These are phyloP conservation scores for Babylonia areolata DNA, from an alignment of 1,140 invertebrate genomes.

Conservation along the genomic window DNA sequence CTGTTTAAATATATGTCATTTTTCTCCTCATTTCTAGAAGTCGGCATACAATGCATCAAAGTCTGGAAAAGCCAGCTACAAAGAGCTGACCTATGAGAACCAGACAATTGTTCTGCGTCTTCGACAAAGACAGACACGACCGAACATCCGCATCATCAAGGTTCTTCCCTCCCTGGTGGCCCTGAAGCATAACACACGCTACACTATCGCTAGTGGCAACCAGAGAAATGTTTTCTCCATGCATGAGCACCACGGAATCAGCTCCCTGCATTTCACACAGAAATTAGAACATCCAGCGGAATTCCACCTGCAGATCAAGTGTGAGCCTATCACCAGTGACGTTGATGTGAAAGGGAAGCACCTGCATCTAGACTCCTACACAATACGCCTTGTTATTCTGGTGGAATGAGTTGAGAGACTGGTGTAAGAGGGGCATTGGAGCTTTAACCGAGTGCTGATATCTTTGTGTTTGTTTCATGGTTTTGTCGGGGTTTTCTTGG, in stretches of 20 bases:
- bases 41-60: neutral
- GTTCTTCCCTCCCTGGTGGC: constrained; percentile 62
- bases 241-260: constrained; percentile 80
- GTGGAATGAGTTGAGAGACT: constrained; percentile 54
- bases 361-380: constrained; percentile 58
- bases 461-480: neutral
- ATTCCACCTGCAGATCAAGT: constrained; percentile 62
- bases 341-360: constrained; percentile 51
- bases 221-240: constrained; percentile 82
- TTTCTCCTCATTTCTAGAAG: neutral
- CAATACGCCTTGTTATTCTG: constrained; percentile 59
- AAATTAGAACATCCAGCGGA: constrained; percentile 51
- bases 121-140: constrained; percentile 57
- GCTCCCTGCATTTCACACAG: constrained; percentile 64
- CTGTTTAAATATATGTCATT: no score
- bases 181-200: constrained; percentile 80
- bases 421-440: neutral
- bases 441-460: neutral
- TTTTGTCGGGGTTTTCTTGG: neutral
- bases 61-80: neutral
- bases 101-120: constrained; percentile 56
- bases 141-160: constrained; percentile 63
- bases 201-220: constrained; percentile 82
- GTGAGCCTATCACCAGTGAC: constrained; percentile 57
- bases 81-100: constrained; percentile 4